Conservation (phyloP, 35 echinoderm and acorn worm genomes). For the Strongylocentrotus purpuratus region DNA sequence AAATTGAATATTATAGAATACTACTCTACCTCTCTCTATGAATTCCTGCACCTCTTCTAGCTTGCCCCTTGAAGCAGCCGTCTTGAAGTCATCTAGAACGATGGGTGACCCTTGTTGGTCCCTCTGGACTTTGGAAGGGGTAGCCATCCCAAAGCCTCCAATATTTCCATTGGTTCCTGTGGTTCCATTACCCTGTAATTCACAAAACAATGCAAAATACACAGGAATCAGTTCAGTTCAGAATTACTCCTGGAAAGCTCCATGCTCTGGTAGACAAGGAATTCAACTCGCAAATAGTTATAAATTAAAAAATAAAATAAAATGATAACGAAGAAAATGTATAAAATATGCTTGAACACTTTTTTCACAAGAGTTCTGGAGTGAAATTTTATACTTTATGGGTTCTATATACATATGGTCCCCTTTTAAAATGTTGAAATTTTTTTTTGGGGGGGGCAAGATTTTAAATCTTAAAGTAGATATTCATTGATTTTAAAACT, state of each 20-base stretch:
- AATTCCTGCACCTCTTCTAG: slow-evolving; percentile 48
- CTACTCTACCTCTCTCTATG: slow-evolving; percentile 28
- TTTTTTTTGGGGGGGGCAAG: too few species aligned
- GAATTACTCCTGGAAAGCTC: background rate
- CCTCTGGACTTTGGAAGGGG: slow-evolving; percentile 33
- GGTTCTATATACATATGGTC: too few species aligned
- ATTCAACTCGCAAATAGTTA: too few species aligned
- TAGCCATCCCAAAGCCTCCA: slow-evolving; percentile 43
- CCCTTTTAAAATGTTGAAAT: too few species aligned
- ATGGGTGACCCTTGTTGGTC: slow-evolving; percentile 42
- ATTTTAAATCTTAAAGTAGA: too few species aligned
- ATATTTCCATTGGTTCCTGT: slow-evolving; percentile 29
- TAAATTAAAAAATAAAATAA: too few species aligned
- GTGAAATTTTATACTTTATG: too few species aligned
- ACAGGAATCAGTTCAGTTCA: background rate
- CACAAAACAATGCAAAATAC: slow-evolving; percentile 21
- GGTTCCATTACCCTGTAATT: slow-evolving; percentile 35
- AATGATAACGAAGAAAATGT: too few species aligned
- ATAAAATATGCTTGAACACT: too few species aligned
- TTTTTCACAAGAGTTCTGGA: too few species aligned
- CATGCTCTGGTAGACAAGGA: background rate
- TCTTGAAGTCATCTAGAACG: slow-evolving; percentile 42
- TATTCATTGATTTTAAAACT: too few species aligned
- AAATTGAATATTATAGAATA: background rate
- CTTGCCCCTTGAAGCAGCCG: slow-evolving; percentile 36